phyloP scores from a whole-genome alignment of 1,140 invertebrate species.

The Epicauta chinensis region DNA sequence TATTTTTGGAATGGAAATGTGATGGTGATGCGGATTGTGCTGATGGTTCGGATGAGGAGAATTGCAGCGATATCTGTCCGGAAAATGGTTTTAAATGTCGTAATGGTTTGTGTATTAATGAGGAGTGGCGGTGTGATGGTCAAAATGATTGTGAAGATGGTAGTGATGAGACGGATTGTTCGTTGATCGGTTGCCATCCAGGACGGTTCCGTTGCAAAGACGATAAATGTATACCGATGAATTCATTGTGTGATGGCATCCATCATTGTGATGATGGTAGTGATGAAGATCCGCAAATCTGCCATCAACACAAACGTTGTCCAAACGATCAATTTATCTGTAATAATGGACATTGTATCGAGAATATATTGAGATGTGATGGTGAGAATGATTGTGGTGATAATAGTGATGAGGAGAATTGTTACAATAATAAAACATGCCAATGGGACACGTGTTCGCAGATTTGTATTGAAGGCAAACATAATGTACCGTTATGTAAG shows the following conservation, averaged over 20 bases:
- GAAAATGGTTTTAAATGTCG: slow-evolving; percentile 46
- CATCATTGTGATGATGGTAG: slow-evolving; percentile 66
- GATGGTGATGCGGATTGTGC: slow-evolving; percentile 58
- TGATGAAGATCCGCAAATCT: slow-evolving; percentile 62
- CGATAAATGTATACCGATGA: slow-evolving; percentile 60
- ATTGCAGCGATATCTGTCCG: slow-evolving; percentile 47
- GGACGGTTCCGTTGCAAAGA: slow-evolving; percentile 54
- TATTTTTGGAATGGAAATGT: slow-evolving; percentile 52
- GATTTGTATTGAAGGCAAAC: slow-evolving; percentile 62
- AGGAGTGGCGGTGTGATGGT: slow-evolving; percentile 61
- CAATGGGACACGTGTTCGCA: slow-evolving; percentile 69
- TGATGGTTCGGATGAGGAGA: slow-evolving; percentile 54
- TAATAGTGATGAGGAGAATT: slow-evolving; percentile 56
- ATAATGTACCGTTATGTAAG: slow-evolving; percentile 54
- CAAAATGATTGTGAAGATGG: slow-evolving; percentile 55
- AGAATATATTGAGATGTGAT: slow-evolving; percentile 68
- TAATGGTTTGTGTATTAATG: slow-evolving; percentile 52
- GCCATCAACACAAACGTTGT: slow-evolving; percentile 48
- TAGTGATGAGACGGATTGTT: slow-evolving; percentile 51
- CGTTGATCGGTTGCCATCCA: slow-evolving; percentile 33
- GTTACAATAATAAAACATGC: slow-evolving; percentile 43
- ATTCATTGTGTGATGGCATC: slow-evolving; percentile 60
- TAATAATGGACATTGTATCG: slow-evolving; percentile 65
- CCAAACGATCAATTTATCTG: slow-evolving; percentile 67
- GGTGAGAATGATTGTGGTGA: slow-evolving; percentile 56